Base-by-base conservation (phyloP, 2,113 vertebrate species). In the Cervus canadensis region DNA sequence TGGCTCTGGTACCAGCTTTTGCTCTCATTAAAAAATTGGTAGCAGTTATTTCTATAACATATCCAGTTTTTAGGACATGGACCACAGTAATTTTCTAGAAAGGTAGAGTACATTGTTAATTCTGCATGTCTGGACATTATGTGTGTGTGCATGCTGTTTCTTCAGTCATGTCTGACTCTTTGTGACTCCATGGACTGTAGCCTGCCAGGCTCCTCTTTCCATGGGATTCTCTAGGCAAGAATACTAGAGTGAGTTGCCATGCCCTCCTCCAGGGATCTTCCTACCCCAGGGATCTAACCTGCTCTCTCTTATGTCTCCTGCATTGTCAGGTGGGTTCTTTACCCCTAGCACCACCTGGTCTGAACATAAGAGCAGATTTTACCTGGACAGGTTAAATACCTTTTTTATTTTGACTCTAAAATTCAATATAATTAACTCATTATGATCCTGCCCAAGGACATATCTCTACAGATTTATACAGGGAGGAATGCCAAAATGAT, bases 51-150 rank as follows among this genome's bases (percentile, higher is more conserved):
- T 97, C 48, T 95, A 36, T 98, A 96, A 54, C 76, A 96, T 67
- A 98, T 33, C 97, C 98, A 98, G 52, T 95, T 89, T 81, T 93
- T 33, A 76, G 97, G 94, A 78, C 98, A 98, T 45, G 98, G 96
- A 6, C 94, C 97, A 95, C 95, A 97, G 92, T 94, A 95, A 62
- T 33, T 60, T 25, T 57, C 98, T 97, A 97, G 93, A 97, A 97
- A 94, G 33, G 45, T 7, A 97, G 7, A 95, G 57, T 36, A 96
- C 74, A 71, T 79, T 67, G 76, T 95, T 95, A 91, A 64, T 54
- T 86, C 17, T 89, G 6, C 9, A 62, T 12, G 6, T 33, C 9
- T 71, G 43, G 74, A 45, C 23, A 50, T 48, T 89, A 59, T 36
- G 23, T 76, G 40, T 43, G 23, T 43, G 23, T 7, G 40, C 23